Percentiles rank a stretch among this genome's conserved stretches.
phyloP scores from a whole-genome alignment of 2,888 invertebrate genomes.

The Proisotoma minuta region DNA sequence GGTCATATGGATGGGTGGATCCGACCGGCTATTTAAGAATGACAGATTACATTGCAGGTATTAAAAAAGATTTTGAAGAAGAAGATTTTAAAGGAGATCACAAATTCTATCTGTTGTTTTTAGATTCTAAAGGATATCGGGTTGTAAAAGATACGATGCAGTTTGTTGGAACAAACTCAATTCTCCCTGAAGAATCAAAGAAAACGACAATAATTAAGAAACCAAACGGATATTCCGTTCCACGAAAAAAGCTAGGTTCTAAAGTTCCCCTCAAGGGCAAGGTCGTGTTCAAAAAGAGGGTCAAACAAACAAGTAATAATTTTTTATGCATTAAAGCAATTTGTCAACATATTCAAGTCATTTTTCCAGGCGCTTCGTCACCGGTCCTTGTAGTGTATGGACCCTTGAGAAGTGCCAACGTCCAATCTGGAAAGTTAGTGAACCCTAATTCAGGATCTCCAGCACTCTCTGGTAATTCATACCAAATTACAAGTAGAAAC shows the following conservation, averaged over 20 bases:
- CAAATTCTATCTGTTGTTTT: background rate
- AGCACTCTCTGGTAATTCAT: too few relatives aligned
- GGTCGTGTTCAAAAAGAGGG: background rate
- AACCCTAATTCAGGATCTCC: too few relatives aligned
- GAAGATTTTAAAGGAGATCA: background rate
- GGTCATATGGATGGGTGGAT: constrained; percentile 84
- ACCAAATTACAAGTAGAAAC: too few relatives aligned
- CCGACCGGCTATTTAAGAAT: constrained; percentile 73
- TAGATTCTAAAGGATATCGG: constrained; percentile 30
- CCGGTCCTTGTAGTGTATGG: constrained; percentile 8
- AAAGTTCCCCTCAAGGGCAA: constrained; percentile 9
- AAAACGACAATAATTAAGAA: constrained; percentile 29
- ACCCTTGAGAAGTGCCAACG: background rate
- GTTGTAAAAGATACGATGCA: constrained; percentile 42
- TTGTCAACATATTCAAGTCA: background rate
- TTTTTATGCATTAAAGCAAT: too few relatives aligned
- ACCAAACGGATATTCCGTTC: background rate
- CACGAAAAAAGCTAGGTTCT: background rate
- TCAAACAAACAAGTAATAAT: background rate
- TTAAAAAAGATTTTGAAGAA: constrained; percentile 54
- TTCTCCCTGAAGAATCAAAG: constrained; percentile 19
- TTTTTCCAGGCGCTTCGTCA: background rate
- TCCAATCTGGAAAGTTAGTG: constrained; percentile 5
- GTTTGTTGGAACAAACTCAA: constrained; percentile 44
- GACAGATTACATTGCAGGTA: constrained; percentile 73